Conservation (phyloP, 2,113 vertebrate species). For the Sebastes schlegelii region DNA sequence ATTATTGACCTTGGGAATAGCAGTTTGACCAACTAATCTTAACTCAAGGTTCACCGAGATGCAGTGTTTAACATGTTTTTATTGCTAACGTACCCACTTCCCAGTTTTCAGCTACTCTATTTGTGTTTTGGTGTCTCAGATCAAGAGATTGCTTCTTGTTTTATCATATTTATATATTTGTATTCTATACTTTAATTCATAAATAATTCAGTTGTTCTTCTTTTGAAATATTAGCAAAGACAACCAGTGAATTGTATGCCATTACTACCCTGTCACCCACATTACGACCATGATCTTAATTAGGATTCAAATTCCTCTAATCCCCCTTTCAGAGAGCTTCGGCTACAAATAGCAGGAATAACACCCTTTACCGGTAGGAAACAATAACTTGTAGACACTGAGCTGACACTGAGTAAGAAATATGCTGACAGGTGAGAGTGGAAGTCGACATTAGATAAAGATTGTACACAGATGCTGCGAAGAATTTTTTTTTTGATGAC, state of each 20-base stretch:
- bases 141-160: neutral
- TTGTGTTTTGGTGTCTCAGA: neutral
- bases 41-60: neutral
- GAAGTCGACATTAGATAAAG: constrained; percentile 9
- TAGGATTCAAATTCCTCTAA: constrained; percentile 1
- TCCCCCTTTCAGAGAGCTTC: neutral
- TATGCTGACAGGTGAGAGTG: constrained; percentile 11
- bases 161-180: neutral
- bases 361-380: constrained; percentile 40
- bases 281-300: neutral
- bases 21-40: neutral
- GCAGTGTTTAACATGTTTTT: neutral
- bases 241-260: neutral
- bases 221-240: neutral
- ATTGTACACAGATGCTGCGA: neutral
- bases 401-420: constrained; percentile 14
- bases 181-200: neutral
- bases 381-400: constrained; percentile 22
- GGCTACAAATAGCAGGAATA: neutral
- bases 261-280: neutral
- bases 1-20: neutral
- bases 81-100: neutral
- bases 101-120: neutral
- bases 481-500: neutral
- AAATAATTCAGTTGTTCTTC: neutral